Percentiles rank a stretch among this genome's conserved stretches.
These are phyloP conservation scores for Aethina tumida DNA, from an alignment of 1,140 invertebrate species.

Conservation along the genomic window DNA sequence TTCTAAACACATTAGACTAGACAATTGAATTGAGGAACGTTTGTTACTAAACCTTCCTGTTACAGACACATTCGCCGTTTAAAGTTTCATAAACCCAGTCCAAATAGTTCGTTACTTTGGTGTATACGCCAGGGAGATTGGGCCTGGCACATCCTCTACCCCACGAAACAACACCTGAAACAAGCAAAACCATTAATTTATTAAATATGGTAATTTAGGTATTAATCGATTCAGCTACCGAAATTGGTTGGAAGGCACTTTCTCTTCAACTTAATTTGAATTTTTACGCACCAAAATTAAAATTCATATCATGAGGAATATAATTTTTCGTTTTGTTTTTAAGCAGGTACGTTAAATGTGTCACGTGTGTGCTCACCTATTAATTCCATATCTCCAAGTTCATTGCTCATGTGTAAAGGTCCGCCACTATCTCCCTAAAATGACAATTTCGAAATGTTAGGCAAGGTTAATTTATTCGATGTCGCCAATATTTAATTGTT, in stretches of 20 bases:
- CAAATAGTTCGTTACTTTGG: constrained; percentile 57
- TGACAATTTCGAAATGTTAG: constrained; percentile 3
- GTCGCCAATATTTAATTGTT: neutral
- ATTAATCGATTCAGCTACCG: no score
- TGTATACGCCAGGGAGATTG: constrained; percentile 67
- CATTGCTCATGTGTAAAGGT: constrained; percentile 38
- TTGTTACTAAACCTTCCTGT: no score
- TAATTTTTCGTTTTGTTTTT: no score
- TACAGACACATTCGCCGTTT: constrained; percentile 44
- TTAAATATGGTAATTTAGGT: no score
- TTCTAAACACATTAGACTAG: no score
- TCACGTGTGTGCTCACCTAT: constrained; percentile 44
- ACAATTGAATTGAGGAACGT: no score
- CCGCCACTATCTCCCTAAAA: constrained; percentile 46
- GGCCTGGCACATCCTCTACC: constrained; percentile 66
- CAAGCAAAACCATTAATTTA: constrained; percentile 9
- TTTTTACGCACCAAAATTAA: no score
- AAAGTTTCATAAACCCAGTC: constrained; percentile 51
- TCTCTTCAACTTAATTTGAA: no score
- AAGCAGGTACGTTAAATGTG: no score
- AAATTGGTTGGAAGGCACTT: no score
- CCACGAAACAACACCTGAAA: constrained; percentile 61
- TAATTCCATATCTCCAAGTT: constrained; percentile 39
- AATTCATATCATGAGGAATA: no score
- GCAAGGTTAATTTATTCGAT: neutral